Percentiles rank a stretch among this genome's conserved stretches.
Conservation (phyloP, 23 tunicate genomes). For the Clavelina lepadiformis region DNA sequence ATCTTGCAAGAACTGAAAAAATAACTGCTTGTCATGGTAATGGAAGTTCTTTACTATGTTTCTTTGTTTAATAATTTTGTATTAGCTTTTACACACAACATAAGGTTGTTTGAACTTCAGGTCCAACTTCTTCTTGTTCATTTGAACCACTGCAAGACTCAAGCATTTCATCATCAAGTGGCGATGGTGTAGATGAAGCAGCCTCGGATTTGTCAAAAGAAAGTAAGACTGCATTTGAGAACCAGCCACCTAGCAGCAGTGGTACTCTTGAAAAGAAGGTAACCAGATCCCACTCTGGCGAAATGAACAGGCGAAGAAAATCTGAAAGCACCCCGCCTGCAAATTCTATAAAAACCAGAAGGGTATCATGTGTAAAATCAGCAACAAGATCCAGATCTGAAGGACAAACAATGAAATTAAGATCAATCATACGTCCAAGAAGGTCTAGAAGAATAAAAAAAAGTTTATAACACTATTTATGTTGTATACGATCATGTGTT, state of each 20-base stretch:
- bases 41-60: too few relatives aligned
- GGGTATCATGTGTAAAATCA: too few relatives aligned
- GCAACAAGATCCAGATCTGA: too few relatives aligned
- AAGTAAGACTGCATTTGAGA: not conserved
- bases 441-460: too few relatives aligned
- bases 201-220: not conserved
- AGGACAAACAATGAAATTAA: too few relatives aligned
- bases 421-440: too few relatives aligned
- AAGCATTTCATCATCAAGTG: slow-evolving; percentile 79
- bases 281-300: slow-evolving; percentile 13
- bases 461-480: too few relatives aligned
- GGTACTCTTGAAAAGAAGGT: not conserved
- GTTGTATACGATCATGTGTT: too few relatives aligned
- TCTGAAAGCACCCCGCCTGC: not conserved
- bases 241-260: slow-evolving; percentile 17
- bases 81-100: too few relatives aligned
- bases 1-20: too few relatives aligned
- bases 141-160: slow-evolving; percentile 71
- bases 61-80: too few relatives aligned
- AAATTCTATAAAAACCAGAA: slow-evolving; percentile 6
- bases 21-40: too few relatives aligned
- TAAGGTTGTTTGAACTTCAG: not conserved
- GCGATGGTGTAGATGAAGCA: slow-evolving; percentile 45
- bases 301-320: not conserved
- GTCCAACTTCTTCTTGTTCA: not conserved